These are phyloP conservation scores for Rhyacichthys aspro DNA, from an alignment of 2,797 vertebrate species.

Conservation along the genomic window DNA sequence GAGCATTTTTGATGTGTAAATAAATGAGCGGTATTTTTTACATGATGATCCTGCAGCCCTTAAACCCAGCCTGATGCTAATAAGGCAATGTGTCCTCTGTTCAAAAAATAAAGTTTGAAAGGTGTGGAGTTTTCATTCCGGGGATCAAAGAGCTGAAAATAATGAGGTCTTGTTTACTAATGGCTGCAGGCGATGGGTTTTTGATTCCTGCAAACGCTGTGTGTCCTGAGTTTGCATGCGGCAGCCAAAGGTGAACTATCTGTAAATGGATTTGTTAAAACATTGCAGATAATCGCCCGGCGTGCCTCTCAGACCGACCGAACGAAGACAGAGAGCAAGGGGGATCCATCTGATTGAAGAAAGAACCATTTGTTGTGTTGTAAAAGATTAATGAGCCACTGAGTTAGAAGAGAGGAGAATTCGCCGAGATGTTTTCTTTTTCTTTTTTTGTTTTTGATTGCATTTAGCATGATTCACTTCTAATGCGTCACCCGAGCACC, in stretches of 20 bases:
- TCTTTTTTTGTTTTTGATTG: too few species aligned
- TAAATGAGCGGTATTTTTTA: slow-evolving; percentile 5
- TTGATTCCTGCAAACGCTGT: slow-evolving; percentile 54
- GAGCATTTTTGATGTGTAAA: too few species aligned
- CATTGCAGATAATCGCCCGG: slow-evolving; percentile 42
- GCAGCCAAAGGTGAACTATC: slow-evolving; percentile 51
- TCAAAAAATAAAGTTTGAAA: slow-evolving; percentile 21
- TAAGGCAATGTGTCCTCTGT: slow-evolving; percentile 5
- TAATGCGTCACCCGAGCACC: slow-evolving; percentile 21
- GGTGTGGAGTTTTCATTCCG: slow-evolving; percentile 48
- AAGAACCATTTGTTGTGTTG: slow-evolving; percentile 52
- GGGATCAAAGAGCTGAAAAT: slow-evolving; percentile 68
- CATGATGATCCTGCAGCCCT: neutral
- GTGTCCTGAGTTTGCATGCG: slow-evolving; percentile 39
- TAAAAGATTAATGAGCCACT: slow-evolving; percentile 52
- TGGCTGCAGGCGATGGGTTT: slow-evolving; percentile 54
- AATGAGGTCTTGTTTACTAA: slow-evolving; percentile 75
- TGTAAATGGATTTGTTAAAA: slow-evolving; percentile 51
- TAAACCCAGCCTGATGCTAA: slow-evolving; percentile 17
- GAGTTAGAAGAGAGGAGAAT: slow-evolving; percentile 34
- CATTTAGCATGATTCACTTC: slow-evolving; percentile 30
- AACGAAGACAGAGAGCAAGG: slow-evolving; percentile 26
- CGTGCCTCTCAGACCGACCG: slow-evolving; percentile 32
- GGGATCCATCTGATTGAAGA: slow-evolving; percentile 50
- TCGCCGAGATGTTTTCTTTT: slow-evolving; percentile 35